Base-by-base conservation (phyloP, 2,888 invertebrate genomes). In the Gasteruption jaculator region DNA sequence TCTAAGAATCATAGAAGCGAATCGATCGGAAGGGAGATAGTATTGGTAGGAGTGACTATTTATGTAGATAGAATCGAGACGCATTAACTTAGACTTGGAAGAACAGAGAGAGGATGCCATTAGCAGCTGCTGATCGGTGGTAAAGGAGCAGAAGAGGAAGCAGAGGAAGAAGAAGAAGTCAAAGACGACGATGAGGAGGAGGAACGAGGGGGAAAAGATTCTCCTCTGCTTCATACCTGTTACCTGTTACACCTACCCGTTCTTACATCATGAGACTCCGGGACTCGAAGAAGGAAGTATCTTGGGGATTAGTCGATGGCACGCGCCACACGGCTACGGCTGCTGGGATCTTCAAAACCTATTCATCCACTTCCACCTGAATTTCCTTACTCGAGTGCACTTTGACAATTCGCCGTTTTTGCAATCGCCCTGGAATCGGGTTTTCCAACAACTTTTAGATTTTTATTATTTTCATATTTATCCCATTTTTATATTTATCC, bases 271-370 rank as follows among this genome's bases (percentile, higher is more conserved):
- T 45, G 56, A n/a, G n/a, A n/a, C n/a, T n/a, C n/a, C n/a, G 49
- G 48, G 50, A 53, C 48, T 48, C 44, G 53, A 45, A 49, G 51
- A 58, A 57, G 54, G 54, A 55, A 56, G 55, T 52, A 51, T 57
- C 50, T 54, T 46, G 53, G n/a, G 58, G 60, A 60, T 60, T 61
- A 59, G 57, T 54, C 52, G 55, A 53, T 54, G 64, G 65, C 65
- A 58, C 65, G 65, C 58, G 65, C 65, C 63, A 47, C n/a, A n/a
- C 50, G 49, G 49, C 56, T 53, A 63, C 65, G 63, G 65, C 60
- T 65, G 64, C n/a, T n/a, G n/a, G n/a, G 57, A 55, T 56, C 60
- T 57, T 60, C 58, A 54, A 61, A 57, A 58, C 55, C 58, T 53
- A 55, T 50, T 56, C 52, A 46, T 51, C 53, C 50, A 41, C 52